Conservation (phyloP, 2,797 vertebrate species). For the Calcarius lapponicus region DNA sequence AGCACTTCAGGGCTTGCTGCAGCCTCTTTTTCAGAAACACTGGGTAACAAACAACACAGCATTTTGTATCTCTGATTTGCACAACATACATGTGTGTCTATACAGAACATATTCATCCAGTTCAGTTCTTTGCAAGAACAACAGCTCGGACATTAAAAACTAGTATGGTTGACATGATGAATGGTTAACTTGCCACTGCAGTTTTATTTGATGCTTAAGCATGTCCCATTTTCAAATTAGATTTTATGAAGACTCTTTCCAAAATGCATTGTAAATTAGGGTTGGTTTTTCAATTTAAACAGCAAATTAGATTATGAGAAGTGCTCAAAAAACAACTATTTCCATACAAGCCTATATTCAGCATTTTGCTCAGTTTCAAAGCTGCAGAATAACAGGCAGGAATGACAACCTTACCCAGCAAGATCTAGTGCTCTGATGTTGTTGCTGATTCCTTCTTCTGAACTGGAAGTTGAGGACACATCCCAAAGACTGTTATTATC, state of each 20-base stretch:
- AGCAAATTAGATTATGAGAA: neutral
- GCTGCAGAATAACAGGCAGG: neutral
- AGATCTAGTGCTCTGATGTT: conserved; percentile 83
- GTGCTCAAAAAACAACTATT: neutral
- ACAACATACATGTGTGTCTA: rapidly evolving
- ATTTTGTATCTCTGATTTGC: neutral
- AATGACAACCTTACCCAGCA: conserved; percentile 77
- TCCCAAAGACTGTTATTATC: conserved; percentile 86
- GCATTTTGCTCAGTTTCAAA: neutral
- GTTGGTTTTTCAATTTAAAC: neutral
- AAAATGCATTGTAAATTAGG: neutral
- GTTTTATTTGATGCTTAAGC: neutral
- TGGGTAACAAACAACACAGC: conserved; percentile 24
- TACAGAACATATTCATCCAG: neutral
- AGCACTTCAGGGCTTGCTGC: conserved; percentile 31
- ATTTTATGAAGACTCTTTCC: neutral
- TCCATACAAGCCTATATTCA: neutral
- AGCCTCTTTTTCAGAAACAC: conserved; percentile 58
- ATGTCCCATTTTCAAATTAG: neutral
- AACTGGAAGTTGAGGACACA: conserved; percentile 77
- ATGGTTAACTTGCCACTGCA: neutral
- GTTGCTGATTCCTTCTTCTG: conserved; percentile 74
- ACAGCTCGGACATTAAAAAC: neutral
- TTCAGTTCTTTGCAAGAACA: neutral
- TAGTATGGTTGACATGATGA: neutral